Evolutionary conservation across 1,140 invertebrate species (phyloP).

Genomic region (Psilanteris sp.): DNA sequence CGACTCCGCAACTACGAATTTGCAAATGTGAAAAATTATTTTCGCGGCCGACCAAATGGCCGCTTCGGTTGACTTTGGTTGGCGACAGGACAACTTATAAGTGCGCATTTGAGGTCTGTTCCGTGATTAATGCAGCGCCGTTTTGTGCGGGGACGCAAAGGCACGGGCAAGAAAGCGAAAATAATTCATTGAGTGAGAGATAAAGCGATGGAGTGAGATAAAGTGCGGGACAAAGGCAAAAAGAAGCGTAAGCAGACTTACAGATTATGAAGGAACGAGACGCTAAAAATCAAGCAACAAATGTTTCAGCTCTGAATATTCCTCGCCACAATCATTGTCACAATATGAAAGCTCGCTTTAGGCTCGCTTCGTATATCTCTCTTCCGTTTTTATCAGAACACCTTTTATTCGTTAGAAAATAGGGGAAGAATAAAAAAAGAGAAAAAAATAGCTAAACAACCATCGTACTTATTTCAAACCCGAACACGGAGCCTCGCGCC

Average conservation of each 20-base stretch:
- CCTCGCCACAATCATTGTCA: conserved; percentile 49
- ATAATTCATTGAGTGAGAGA: conserved; percentile 60
- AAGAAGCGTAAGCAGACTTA: conserved; percentile 44
- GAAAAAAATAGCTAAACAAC: conserved; percentile 23
- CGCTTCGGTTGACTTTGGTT: conserved; percentile 27
- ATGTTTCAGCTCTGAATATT: conserved; percentile 53
- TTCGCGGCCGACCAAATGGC: not conserved
- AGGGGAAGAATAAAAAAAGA: not conserved
- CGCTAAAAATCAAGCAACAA: conserved; percentile 63
- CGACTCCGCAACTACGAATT: conserved; percentile 2
- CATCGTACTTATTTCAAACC: conserved; percentile 22
- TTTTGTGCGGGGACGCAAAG: conserved; percentile 28
- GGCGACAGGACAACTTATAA: conserved; percentile 35
- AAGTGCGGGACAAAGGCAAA: conserved; percentile 32
- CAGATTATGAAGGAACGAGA: conserved; percentile 57
- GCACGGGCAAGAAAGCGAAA: conserved; percentile 61
- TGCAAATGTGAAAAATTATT: conserved; percentile 11
- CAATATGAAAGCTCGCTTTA: conserved; percentile 56
- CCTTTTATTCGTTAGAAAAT: conserved; percentile 15
- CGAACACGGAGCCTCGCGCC: conserved; percentile 5
- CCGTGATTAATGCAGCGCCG: conserved; percentile 45
- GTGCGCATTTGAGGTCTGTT: conserved; percentile 30
- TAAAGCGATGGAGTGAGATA: conserved; percentile 53
- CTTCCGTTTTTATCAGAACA: conserved; percentile 47
- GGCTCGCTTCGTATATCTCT: conserved; percentile 33